These are phyloP conservation scores for Micromussa lordhowensis DNA, from an alignment of 92 coral and sea anemone genomes.

Conservation along the genomic window DNA sequence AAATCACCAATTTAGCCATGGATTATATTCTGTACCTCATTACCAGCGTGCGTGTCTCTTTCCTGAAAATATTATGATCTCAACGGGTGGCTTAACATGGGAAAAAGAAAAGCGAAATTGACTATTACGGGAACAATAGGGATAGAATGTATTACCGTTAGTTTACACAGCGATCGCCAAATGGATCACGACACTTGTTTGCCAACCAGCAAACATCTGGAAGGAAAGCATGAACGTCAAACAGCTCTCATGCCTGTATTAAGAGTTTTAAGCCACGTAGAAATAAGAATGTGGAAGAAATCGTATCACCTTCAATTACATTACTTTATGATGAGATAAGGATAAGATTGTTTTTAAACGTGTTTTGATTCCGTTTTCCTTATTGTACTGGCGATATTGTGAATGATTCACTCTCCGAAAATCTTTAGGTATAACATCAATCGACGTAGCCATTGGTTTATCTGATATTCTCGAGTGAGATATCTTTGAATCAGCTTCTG, in stretches of 20 bases:
- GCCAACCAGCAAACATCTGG: neutral
- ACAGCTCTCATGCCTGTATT: neutral
- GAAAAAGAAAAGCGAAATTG: conserved; percentile 23
- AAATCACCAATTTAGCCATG: neutral
- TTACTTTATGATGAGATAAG: neutral
- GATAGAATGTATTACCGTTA: conserved; percentile 11
- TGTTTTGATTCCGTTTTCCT: neutral
- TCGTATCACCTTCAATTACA: conserved; percentile 4
- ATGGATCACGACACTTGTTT: conserved; percentile 15
- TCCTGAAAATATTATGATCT: conserved; percentile 5
- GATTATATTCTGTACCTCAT: neutral
- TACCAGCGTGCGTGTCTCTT: conserved; percentile 13
- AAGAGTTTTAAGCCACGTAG: neutral
- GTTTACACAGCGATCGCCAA: conserved; percentile 18
- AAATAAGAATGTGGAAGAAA: neutral
- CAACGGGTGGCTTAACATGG: conserved; percentile 22
- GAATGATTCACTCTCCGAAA: neutral
- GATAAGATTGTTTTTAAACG: neutral
- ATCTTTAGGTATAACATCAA: neutral
- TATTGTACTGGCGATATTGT: conserved; percentile 4
- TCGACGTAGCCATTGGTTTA: neutral
- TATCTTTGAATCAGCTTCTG: no score
- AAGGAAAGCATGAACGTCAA: neutral
- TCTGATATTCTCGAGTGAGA: neutral
- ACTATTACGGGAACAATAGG: conserved; percentile 26